Evolutionary conservation across 2,113 vertebrate genomes (phyloP).

Genomic region (Brienomyrus longianalis): DNA sequence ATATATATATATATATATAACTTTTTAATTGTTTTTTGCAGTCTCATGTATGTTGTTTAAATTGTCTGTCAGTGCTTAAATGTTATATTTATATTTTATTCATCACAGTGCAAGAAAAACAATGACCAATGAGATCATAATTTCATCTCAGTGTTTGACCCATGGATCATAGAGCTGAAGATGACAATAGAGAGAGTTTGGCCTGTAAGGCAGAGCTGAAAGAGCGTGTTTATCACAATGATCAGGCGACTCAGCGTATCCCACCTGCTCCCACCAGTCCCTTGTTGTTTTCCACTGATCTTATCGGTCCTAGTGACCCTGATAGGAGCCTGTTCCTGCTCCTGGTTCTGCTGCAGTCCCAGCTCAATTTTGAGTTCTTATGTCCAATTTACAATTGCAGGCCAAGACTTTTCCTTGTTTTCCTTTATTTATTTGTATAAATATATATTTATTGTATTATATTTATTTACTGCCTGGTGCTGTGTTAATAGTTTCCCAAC

Average conservation of each 20-base stretch:
- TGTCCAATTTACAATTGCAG: background rate
- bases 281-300: background rate
- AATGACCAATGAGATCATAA: background rate
- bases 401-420: background rate
- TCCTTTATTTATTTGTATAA: background rate
- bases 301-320: background rate
- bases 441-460: too few relatives aligned
- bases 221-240: background rate
- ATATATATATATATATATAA: too few relatives aligned
- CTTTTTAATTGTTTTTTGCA: background rate
- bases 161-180: background rate
- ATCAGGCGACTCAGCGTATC: background rate
- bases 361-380: background rate
- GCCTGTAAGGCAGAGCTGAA: background rate
- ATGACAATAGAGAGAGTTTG: background rate
- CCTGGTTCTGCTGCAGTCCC: background rate
- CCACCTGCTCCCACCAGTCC: background rate
- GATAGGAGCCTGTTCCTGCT: background rate
- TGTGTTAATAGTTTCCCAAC: background rate
- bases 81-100: background rate
- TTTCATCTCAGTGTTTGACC: background rate
- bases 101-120: background rate
- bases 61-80: background rate
- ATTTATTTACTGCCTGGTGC: background rate
- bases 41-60: background rate